These are phyloP conservation scores for Sebastes flavidus DNA, from an alignment of 2,797 vertebrate genomes.

Conservation along the genomic window DNA sequence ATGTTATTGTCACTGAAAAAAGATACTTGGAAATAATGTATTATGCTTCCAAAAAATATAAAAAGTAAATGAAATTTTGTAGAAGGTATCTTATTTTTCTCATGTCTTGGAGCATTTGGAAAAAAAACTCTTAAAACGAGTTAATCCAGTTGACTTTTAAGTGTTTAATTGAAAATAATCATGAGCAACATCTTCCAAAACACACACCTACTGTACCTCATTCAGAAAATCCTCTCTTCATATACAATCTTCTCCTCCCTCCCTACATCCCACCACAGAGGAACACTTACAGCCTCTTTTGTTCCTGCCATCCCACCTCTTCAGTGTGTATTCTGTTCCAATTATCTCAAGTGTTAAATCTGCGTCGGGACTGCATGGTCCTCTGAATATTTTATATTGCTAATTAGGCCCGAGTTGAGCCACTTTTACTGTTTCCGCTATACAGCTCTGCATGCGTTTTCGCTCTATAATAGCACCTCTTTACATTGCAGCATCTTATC, in stretches of 20 bases:
- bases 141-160: not conserved
- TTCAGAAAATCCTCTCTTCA: not conserved
- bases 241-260: conserved; percentile 7
- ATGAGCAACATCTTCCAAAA: not conserved
- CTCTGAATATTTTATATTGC: conserved; percentile 70
- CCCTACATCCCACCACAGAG: not conserved
- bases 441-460: conserved; percentile 29
- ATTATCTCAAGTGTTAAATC: conserved; percentile 70
- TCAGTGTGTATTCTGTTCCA: conserved; percentile 57
- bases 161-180: not conserved
- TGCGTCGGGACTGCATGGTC: conserved; percentile 24
- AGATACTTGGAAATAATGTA: not conserved
- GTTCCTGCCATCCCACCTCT: conserved; percentile 29
- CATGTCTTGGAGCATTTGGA: not conserved
- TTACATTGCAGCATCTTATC: not conserved
- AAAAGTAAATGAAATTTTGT: not conserved
- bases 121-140: not conserved
- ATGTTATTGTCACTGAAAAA: conserved; percentile 3
- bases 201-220: conserved; percentile 7
- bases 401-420: conserved; percentile 52
- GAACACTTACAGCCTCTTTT: conserved; percentile 39
- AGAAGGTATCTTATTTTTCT: not conserved
- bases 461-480: conserved; percentile 10
- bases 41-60: not conserved
- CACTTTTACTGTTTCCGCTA: conserved; percentile 23